These are phyloP conservation scores for Ridgeia piscesae DNA, from an alignment of 1,140 invertebrate species.

Conservation along the genomic window DNA sequence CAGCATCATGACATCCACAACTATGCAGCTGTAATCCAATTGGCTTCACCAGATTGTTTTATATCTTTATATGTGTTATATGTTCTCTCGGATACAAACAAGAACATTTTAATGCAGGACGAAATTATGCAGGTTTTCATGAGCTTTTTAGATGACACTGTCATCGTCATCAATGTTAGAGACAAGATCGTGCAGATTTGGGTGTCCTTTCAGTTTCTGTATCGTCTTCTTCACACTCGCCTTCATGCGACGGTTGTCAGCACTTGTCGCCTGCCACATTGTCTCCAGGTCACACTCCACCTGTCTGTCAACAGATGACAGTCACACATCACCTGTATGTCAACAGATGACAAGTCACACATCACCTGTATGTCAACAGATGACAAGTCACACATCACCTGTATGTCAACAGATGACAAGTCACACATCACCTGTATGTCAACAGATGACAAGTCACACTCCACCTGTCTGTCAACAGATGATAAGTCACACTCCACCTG, in stretches of 20 bases:
- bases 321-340: too few relatives aligned
- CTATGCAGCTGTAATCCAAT: too few relatives aligned
- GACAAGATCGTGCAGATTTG: neutral
- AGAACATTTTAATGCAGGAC: too few relatives aligned
- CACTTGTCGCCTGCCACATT: constrained; percentile 50
- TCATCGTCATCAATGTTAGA: neutral
- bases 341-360: neutral
- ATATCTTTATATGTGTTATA: too few relatives aligned
- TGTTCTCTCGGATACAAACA: too few relatives aligned
- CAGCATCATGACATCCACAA: too few relatives aligned
- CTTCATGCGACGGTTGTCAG: constrained; percentile 49
- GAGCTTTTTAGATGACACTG: neutral
- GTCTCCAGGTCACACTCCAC: constrained; percentile 50
- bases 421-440: too few relatives aligned
- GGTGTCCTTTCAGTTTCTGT: constrained; percentile 15
- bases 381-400: neutral
- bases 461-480: too few relatives aligned
- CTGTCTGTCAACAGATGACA: constrained; percentile 36
- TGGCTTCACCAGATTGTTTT: too few relatives aligned
- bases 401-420: neutral
- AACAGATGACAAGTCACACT: neutral
- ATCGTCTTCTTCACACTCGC: constrained; percentile 37
- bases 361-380: neutral
- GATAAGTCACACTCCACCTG: too few relatives aligned
- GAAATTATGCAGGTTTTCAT: neutral